phyloP scores from a whole-genome alignment of 2,888 invertebrate species.

The Sesamia inferens region DNA sequence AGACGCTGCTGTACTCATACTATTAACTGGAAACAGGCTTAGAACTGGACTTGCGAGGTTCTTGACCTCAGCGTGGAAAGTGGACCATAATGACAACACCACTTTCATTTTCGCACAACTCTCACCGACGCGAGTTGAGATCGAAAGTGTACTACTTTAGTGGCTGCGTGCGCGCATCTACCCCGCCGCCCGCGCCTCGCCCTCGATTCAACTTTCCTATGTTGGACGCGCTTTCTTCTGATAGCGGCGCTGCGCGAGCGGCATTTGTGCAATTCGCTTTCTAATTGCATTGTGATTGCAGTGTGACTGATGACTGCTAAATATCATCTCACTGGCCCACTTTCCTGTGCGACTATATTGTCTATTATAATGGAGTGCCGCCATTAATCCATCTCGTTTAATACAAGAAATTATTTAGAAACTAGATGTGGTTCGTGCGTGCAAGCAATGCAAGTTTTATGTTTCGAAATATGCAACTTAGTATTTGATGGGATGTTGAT shows the following conservation, averaged over 20 bases:
- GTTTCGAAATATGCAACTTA: slow-evolving; percentile 16
- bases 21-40: slow-evolving; percentile 79
- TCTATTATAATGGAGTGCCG: slow-evolving; percentile 62
- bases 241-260: slow-evolving; percentile 72
- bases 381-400: slow-evolving; percentile 59
- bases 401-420: slow-evolving; percentile 59
- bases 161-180: slow-evolving; percentile 86
- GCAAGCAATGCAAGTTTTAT: slow-evolving; percentile 22
- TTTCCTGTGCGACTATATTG: slow-evolving; percentile 75
- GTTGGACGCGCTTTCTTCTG: slow-evolving; percentile 87
- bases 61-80: slow-evolving; percentile 88
- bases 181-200: slow-evolving; percentile 65
- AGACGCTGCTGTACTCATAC: slow-evolving; percentile 69
- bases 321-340: slow-evolving; percentile 82
- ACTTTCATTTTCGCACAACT: slow-evolving; percentile 92
- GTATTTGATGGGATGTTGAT: neutral
- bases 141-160: slow-evolving; percentile 89
- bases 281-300: slow-evolving; percentile 89
- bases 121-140: slow-evolving; percentile 87
- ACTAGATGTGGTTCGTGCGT: slow-evolving; percentile 41
- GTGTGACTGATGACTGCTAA: slow-evolving; percentile 80
- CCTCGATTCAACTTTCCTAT: slow-evolving; percentile 83
- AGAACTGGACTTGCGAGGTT: slow-evolving; percentile 80
- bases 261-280: slow-evolving; percentile 88
- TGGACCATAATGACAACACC: slow-evolving; percentile 89